Evolutionary conservation across 1,140 invertebrate species (phyloP), one percentile per base, ranked within the genome.

Genomic region (Ceratosolen fusciceps): DNA sequence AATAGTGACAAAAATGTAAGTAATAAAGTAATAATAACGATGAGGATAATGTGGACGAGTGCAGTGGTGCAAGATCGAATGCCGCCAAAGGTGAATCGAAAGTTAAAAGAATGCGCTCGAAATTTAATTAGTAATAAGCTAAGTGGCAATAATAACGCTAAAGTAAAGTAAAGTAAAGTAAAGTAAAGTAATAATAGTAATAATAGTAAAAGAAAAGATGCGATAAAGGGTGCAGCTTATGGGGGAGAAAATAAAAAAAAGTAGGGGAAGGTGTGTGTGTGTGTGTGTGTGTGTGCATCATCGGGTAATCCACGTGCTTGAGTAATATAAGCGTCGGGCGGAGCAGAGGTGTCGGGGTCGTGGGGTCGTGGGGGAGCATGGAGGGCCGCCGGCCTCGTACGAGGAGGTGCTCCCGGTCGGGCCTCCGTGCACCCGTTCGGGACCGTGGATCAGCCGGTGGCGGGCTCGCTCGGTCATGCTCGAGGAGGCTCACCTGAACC

Each of bases 401-500:
- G 43, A 7, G 43, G 49, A 19, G 3, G 10, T 16, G 5, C 49
- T 19, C 14, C 49, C 49, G 49, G 49, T 8, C n/a, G n/a, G n/a
- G n/a, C n/a, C n/a, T n/a, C n/a, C n/a, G n/a, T n/a, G n/a, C n/a
- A n/a, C n/a, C n/a, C n/a, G 24, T 4, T n/a, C 21, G 68, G 21
- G 12, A n/a, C 10, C 16, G 47, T 76, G 74, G 67, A 71, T 60
- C 19, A n/a, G 24, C 31, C 52, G 65, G 37, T 10, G 26, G 19
- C 37, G 43, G 14, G 43, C 34, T 56, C 82, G 84, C 47, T 37
- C 56, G 65, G 43, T 37, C 34, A n/a, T n/a, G n/a, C n/a, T n/a
- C n/a, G n/a, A n/a, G 29, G 29, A 10, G 54, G 90, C 89, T 88
- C 89, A 90, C 88, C 89, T 90, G 88, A 85, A 87, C 85, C 87